Conservation (phyloP, 2,888 invertebrate species). For the Dioctria linearis region DNA sequence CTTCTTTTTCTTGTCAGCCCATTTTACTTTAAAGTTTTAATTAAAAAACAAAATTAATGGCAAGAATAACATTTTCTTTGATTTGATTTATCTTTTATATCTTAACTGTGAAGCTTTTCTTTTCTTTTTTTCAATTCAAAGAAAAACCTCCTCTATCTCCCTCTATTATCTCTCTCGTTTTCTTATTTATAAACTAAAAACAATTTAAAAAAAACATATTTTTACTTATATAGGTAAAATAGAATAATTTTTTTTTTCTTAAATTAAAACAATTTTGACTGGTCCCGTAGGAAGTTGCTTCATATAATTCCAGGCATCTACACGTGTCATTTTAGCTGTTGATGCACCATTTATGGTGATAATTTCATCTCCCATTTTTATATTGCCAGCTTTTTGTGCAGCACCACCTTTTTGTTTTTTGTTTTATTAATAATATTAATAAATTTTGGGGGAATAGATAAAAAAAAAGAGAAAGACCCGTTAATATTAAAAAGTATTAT, state of each 20-base stretch:
- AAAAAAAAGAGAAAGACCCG: neutral
- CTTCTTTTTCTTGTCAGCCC: neutral
- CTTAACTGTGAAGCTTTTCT: too few species aligned
- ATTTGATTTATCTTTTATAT: neutral
- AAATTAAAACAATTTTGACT: slow-evolving; percentile 73
- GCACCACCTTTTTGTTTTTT: slow-evolving; percentile 87
- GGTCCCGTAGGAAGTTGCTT: slow-evolving; percentile 91
- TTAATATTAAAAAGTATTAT: neutral
- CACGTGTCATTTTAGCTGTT: slow-evolving; percentile 88
- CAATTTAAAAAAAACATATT: neutral
- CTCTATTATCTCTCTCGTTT: neutral
- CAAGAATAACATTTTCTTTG: slow-evolving; percentile 34
- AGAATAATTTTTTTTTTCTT: slow-evolving; percentile 54
- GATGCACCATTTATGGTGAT: slow-evolving; percentile 86
- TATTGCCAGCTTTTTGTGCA: slow-evolving; percentile 87
- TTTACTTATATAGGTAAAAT: neutral
- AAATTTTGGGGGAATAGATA: neutral
- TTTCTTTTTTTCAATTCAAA: too few species aligned
- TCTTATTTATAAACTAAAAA: neutral
- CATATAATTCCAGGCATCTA: slow-evolving; percentile 94
- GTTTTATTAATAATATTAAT: slow-evolving; percentile 45
- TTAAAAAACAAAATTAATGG: slow-evolving; percentile 15
- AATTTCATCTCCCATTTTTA: slow-evolving; percentile 90
- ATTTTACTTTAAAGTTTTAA: slow-evolving; percentile 13
- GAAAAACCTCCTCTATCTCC: neutral